phyloP scores from a whole-genome alignment of 2,113 vertebrate species.

The Grus americana region DNA sequence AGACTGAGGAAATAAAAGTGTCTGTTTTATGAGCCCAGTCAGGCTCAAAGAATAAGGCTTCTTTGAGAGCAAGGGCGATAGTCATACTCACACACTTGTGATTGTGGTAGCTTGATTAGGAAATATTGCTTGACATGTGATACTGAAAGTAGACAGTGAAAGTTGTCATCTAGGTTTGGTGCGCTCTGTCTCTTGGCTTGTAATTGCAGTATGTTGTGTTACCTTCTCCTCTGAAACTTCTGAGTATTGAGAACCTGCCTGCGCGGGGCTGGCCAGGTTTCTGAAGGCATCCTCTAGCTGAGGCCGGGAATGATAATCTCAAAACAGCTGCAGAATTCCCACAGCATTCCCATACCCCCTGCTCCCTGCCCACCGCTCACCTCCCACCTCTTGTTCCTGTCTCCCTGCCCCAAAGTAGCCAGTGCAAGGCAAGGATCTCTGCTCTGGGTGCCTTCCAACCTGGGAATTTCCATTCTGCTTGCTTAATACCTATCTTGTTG shows the following conservation, averaged over 20 bases:
- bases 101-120: not conserved
- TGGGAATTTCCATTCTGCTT: not conserved
- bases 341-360: not conserved
- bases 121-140: not conserved
- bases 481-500: not conserved
- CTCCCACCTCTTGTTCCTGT: not conserved
- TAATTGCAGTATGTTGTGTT: not conserved
- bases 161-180: not conserved
- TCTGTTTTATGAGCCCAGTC: not conserved
- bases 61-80: not conserved
- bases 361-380: accelerated
- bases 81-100: not conserved
- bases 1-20: not conserved
- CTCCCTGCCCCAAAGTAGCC: not conserved
- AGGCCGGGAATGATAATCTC: accelerated
- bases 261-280: accelerated
- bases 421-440: not conserved
- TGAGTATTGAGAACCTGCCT: not conserved
- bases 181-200: not conserved
- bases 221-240: not conserved
- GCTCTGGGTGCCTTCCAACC: not conserved
- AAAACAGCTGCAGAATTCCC: not conserved
- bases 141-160: not conserved
- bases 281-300: not conserved
- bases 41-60: not conserved